Evolutionary conservation across 2,888 invertebrate species (phyloP).

Genomic region (Itoplectis maculator): DNA sequence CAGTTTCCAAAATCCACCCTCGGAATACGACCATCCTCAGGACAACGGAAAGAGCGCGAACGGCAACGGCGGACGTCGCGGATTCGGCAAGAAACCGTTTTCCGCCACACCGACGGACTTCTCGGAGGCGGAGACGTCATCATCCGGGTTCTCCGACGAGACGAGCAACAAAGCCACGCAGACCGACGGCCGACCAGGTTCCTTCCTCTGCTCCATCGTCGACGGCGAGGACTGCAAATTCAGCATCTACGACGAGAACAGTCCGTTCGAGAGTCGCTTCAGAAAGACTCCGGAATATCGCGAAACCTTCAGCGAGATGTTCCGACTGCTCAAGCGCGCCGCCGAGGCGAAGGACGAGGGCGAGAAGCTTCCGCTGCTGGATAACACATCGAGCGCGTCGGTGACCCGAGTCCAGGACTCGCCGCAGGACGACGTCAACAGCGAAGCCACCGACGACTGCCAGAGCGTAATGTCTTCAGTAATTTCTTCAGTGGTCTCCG

Average conservation of each 20-base stretch:
- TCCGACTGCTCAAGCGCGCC: conserved; percentile 92
- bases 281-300: conserved; percentile 93
- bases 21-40: conserved; percentile 61
- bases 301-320: conserved; percentile 93
- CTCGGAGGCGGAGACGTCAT: conserved; percentile 94
- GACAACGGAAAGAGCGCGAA: conserved; percentile 64
- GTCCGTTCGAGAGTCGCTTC: conserved; percentile 93
- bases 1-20: conserved; percentile 85
- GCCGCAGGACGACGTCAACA: conserved; percentile 86
- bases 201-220: conserved; percentile 93
- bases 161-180: conserved; percentile 92
- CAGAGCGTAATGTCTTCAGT: conserved; percentile 92
- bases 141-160: conserved; percentile 94
- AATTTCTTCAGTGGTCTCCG: conserved; percentile 86
- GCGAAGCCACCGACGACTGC: conserved; percentile 89
- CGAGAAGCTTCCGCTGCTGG: conserved; percentile 90
- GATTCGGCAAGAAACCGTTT: conserved; percentile 77
- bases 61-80: conserved; percentile 44
- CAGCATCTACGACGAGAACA: conserved; percentile 92
- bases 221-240: conserved; percentile 94
- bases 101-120: conserved; percentile 93
- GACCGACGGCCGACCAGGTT: conserved; percentile 92
- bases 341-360: conserved; percentile 93
- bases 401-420: conserved; percentile 86
- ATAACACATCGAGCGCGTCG: conserved; percentile 86